Evolutionary conservation across 2,888 invertebrate genomes (phyloP), one percentile per base, ranked within the genome.

Genomic region (Lepetodrilus schrolli): DNA sequence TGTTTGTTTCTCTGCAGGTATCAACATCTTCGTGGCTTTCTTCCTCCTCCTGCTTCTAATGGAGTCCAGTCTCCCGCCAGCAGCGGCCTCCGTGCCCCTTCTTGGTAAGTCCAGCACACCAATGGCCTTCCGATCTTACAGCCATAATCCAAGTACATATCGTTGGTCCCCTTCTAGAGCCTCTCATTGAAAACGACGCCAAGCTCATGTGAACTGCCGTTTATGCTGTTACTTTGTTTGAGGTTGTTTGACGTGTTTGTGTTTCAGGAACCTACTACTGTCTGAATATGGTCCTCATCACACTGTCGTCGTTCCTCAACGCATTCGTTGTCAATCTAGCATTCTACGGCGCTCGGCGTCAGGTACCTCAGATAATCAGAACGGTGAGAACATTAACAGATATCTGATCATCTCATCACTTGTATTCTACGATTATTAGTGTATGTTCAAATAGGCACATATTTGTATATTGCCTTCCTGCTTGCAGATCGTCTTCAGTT

Each of bases 261-360:
- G n/a, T n/a, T n/a, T 37, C 85, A 90, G 90, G 90, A 73, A 89
- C 88, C 21, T 91, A 90, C 80, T 91, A 89, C 79, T 90, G 91
- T 77, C 85, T 90, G 66, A 91, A 91, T 79, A 90, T 91, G 90
- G 83, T 90, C 49, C 83, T 91, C 70, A 90, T 91, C 37, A 90
- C 91, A 13, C 80, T 90, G 68, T 90, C 90, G 36, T 89, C 90
- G 72, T 91, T 90, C 82, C 85, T 90, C 43, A 88, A 89, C 69
- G 89, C 89, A 47, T 87, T 90, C 73, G 89, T 91, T 58, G 90
- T 90, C 68, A 89, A 90, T 77, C 80, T 90, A 72, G 88, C 90
- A 74, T 90, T 90, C 78, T 86, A 90, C 75, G 90, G 89, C 36
- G 86, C 89, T 68, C 85, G 87, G 73, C 81, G 84, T 50, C 86